phyloP scores from a whole-genome alignment of 2,113 vertebrate genomes.

The Onychorhynchus coronatus region DNA sequence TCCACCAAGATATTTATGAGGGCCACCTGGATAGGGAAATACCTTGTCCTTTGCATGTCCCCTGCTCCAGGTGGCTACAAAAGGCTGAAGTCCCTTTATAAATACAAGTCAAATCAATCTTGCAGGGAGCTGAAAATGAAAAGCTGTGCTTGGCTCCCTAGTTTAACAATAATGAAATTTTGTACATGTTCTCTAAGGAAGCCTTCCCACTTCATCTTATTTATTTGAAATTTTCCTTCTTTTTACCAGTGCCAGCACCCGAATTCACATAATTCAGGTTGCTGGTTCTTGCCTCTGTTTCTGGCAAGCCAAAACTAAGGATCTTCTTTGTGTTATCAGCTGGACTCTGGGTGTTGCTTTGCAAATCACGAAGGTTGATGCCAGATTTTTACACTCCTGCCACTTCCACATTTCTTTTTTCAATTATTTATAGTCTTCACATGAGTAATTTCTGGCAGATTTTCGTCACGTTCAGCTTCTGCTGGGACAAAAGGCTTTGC shows the following conservation, averaged over 20 bases:
- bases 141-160: constrained; percentile 17
- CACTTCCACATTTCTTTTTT: not conserved
- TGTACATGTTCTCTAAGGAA: not conserved
- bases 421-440: not conserved
- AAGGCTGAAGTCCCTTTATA: constrained; percentile 45
- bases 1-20: constrained; percentile 73
- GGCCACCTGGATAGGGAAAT: constrained; percentile 75
- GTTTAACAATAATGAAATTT: constrained; percentile 40
- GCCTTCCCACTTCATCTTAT: not conserved
- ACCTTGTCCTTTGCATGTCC: constrained; percentile 53
- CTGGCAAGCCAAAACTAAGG: not conserved
- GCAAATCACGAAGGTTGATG: not conserved
- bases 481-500: not conserved
- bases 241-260: not conserved
- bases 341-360: not conserved
- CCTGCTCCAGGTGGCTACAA: constrained; percentile 53
- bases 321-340: constrained; percentile 33
- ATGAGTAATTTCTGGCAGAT: not conserved
- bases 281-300: not conserved
- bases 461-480: not conserved
- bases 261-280: not conserved
- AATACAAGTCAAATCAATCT: constrained; percentile 51
- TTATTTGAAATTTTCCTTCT: constrained; percentile 14
- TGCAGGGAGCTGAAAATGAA: constrained; percentile 36
- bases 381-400: not conserved